A percentile compares a stretch with the other conserved stretches of the same genome.
phyloP scores from a whole-genome alignment of 30 jellyfish, hydroid and myxozoan genomes.

The Aurelia sp. region DNA sequence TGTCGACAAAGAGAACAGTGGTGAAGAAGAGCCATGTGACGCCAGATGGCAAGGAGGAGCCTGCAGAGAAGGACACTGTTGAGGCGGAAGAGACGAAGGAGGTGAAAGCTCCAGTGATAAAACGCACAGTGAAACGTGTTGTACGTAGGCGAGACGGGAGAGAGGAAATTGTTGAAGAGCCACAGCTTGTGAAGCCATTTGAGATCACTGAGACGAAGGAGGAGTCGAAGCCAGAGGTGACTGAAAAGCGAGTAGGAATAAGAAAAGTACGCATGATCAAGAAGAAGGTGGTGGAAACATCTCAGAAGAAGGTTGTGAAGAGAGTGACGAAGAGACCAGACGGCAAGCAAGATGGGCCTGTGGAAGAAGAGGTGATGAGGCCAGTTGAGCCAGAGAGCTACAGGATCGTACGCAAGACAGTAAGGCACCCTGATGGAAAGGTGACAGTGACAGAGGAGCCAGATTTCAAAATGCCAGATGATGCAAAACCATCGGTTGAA shows the following conservation, averaged over 20 bases:
- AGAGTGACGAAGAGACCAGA: slow-evolving; percentile 65
- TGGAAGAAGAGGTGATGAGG: slow-evolving; percentile 70
- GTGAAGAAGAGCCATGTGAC: slow-evolving; percentile 63
- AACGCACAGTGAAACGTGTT: slow-evolving; percentile 49
- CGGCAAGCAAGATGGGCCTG: slow-evolving; percentile 84
- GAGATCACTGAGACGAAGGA: slow-evolving; percentile 65
- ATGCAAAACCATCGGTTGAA: slow-evolving; percentile 33
- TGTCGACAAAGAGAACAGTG: slow-evolving; percentile 68
- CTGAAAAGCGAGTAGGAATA: slow-evolving; percentile 60
- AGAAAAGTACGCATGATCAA: slow-evolving; percentile 52
- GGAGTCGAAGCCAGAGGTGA: slow-evolving; percentile 67
- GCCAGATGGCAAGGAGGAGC: slow-evolving; percentile 86
- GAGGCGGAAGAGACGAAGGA: slow-evolving; percentile 76
- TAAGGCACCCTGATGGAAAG: slow-evolving; percentile 70
- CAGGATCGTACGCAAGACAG: slow-evolving; percentile 72
- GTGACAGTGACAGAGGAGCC: slow-evolving; percentile 76
- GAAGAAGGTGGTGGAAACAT: slow-evolving; percentile 75
- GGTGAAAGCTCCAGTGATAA: slow-evolving; percentile 41
- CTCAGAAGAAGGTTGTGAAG: slow-evolving; percentile 73
- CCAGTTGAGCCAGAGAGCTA: slow-evolving; percentile 77
- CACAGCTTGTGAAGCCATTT: slow-evolving; percentile 59
- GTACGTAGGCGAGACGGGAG: slow-evolving; percentile 78
- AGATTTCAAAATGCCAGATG: slow-evolving; percentile 71
- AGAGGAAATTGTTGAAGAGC: slow-evolving; percentile 69
- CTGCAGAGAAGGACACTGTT: slow-evolving; percentile 65